phyloP scores from a whole-genome alignment of 64 coral and sea anemone species.

The Orbicella faveolata region DNA sequence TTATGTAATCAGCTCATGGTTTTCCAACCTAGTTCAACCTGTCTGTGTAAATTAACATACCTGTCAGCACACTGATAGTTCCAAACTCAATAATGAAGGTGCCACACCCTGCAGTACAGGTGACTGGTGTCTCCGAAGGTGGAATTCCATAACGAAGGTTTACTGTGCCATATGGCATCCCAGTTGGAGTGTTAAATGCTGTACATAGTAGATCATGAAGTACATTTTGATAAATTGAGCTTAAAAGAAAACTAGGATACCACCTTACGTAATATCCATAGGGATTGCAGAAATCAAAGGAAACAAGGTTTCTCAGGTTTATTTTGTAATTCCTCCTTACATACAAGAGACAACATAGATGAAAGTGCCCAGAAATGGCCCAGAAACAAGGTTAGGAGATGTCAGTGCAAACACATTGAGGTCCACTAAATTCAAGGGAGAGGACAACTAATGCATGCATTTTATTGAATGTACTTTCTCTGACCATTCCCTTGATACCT shows the following conservation, averaged over 20 bases:
- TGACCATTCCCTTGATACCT: no score
- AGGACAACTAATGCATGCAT: no score
- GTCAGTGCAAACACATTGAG: no score
- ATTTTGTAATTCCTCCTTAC: no score
- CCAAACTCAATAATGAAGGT: slow-evolving; percentile 96
- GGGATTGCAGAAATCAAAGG: no score
- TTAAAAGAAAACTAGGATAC: not conserved
- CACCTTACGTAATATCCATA: not conserved
- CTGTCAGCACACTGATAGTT: slow-evolving; percentile 91
- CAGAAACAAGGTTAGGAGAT: no score
- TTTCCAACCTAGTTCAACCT: not conserved
- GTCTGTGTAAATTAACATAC: not conserved
- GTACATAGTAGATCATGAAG: not conserved
- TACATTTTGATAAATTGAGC: not conserved
- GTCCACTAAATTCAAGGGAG: no score
- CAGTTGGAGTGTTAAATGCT: slow-evolving; percentile 93
- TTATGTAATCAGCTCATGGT: not conserved
- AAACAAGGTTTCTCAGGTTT: no score
- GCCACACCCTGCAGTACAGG: slow-evolving; percentile 97
- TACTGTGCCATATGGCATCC: slow-evolving; percentile 99
- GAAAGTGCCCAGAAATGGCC: no score
- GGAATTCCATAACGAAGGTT: slow-evolving; percentile 95
- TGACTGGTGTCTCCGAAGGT: slow-evolving; percentile 86
- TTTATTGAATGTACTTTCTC: no score
- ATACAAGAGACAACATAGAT: no score